Base-by-base conservation (phyloP, 2,888 invertebrate genomes). In the Antheraea assamensis region DNA sequence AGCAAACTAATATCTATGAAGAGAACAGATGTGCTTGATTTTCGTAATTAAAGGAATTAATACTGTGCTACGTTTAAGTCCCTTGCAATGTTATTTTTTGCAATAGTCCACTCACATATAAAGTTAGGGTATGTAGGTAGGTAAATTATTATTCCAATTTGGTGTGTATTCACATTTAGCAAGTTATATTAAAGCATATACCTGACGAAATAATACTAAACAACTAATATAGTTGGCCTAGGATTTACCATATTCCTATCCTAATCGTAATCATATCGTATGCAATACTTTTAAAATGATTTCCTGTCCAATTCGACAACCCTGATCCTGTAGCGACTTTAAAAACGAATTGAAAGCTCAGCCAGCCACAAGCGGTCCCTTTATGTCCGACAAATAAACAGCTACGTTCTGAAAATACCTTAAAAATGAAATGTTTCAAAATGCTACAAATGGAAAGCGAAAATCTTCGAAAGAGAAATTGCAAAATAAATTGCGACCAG, bases 371-470 rank as follows among this genome's bases (percentile, higher is more conserved):
- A 76, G 73, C 74, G 73, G 42, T 66, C 30, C 72, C 75, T 78
- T 75, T 78, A 76, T 76, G 74, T n/a, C 71, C 72, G 66, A 27
- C 71, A 73, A 78, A 76, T 75, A 75, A 75, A 76, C 75, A 75
- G 64, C 72, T 47, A 27, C 30, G 55, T 24, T n/a, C 72, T 70
- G 71, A 64, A 68, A 68, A 68, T 68, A 68, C 74, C 74, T 76
- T 74, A 75, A 75, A 78, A 78, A 76, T 76, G 74, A 76, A 76
- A 78, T 74, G 72, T 71, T 55, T 30, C 55, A 24, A 75, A 75
- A 47, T 21, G 71, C 49, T 35, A 31, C 49, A 71, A 74, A 74
- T 78, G 72, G 76, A 76, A 76, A 61, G 73, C 71, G 75, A 74
- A 76, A 77, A 74, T 76, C 72, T 71, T 27, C 58, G 27, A 58